Evolutionary conservation across 1,140 invertebrate genomes (phyloP).

Genomic region (Ruditapes philippinarum): DNA sequence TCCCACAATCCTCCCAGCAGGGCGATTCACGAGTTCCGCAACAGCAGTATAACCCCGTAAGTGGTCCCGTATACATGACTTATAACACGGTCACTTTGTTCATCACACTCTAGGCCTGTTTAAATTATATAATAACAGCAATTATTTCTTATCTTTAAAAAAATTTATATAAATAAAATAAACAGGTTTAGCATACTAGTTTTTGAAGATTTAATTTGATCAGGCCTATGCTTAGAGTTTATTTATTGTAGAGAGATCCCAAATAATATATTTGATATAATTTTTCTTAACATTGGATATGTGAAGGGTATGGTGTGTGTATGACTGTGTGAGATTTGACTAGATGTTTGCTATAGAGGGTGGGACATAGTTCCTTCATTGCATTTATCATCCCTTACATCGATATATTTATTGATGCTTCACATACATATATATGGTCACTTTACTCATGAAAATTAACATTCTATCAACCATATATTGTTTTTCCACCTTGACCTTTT

Average conservation of each 20-base stretch:
- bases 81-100: too few relatives aligned
- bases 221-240: background rate
- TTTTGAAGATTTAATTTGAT: background rate
- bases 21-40: background rate
- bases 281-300: background rate
- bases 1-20: conserved; percentile 16
- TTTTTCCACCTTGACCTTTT: too few relatives aligned
- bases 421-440: too few relatives aligned
- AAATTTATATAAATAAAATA: too few relatives aligned
- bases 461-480: too few relatives aligned
- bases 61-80: background rate
- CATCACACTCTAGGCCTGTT: too few relatives aligned
- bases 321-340: background rate
- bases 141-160: too few relatives aligned
- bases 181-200: too few relatives aligned
- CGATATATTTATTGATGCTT: too few relatives aligned
- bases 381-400: too few relatives aligned
- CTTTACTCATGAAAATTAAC: too few relatives aligned
- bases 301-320: background rate
- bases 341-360: background rate
- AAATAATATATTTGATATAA: background rate
- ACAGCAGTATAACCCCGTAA: conserved; percentile 55
- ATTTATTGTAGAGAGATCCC: background rate
- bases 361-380: background rate
- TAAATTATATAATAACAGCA: too few relatives aligned